Conservation (phyloP, 1,140 invertebrate genomes). For the Drosophila dunni region DNA sequence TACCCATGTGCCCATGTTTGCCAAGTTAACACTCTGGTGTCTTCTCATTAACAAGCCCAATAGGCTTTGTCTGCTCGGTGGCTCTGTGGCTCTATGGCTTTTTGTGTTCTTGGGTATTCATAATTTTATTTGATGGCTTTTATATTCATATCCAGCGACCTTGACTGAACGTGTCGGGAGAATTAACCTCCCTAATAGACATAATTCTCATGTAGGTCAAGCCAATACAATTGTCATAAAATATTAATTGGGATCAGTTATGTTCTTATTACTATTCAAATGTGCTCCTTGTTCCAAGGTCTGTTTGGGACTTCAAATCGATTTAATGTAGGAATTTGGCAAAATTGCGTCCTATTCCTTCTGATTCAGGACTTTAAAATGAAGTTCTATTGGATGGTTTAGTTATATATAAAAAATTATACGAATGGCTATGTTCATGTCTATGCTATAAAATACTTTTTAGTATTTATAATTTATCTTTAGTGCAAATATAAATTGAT, state of each 20-base stretch:
- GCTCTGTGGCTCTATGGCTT: constrained; percentile 6
- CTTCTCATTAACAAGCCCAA: constrained; percentile 55
- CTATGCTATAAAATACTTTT: too few species aligned
- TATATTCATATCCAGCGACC: constrained; percentile 54
- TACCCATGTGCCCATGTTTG: background rate
- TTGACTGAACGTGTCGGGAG: constrained; percentile 37
- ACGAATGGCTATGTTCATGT: too few species aligned
- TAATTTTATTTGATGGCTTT: constrained; percentile 64
- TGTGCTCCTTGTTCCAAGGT: background rate
- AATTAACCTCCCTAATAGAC: constrained; percentile 15
- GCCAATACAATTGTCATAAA: background rate
- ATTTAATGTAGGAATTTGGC: too few species aligned
- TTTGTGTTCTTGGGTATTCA: constrained; percentile 73
- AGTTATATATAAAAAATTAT: too few species aligned
- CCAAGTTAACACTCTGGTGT: background rate
- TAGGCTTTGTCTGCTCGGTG: constrained; percentile 10
- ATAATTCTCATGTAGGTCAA: constrained; percentile 42
- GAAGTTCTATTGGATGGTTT: too few species aligned
- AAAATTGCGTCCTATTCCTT: too few species aligned
- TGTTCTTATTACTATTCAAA: constrained; percentile 7
- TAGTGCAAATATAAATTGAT: too few species aligned
- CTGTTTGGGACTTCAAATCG: background rate
- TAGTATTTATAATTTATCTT: too few species aligned
- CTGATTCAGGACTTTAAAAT: too few species aligned
- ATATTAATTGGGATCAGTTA: constrained; percentile 13